Evolutionary conservation across 1,140 invertebrate genomes (phyloP), one percentile per base, ranked within the genome.

Genomic region (Aphelinus certus): DNA sequence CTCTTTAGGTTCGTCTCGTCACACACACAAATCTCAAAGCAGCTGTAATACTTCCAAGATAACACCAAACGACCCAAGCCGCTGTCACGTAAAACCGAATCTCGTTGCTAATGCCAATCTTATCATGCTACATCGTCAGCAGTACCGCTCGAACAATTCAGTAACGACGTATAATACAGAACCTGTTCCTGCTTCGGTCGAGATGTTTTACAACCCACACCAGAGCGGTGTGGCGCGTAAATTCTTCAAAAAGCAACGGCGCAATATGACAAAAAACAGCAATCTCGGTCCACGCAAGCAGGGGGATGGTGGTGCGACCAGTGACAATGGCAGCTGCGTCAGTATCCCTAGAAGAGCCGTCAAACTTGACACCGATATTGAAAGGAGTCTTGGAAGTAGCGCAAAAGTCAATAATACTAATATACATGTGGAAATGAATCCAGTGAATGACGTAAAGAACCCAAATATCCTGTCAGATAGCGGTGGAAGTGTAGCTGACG

Each of bases 181-280:
- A 71, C 84, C 86, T 0, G 85, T 85, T 26, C 85, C 90, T 10
- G 81, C 90, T 74, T 89, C 91, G 2, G 92, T 93, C 0, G 93
- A 96, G 79, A 91, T 95, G 85, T 98, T 97, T 85, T 97, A 97
- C 81, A 97, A 98, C 88, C 95, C 95, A 0, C 94, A 95, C 81
- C 96, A 98, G 84, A 97, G 95, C 83, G 95, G 95, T 10, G 95
- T 96, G 1, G 96, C 96, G 0, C 91, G 95, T 76, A 96, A 95
- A 80, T 97, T 97, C 85, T 97, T 97, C 84, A 94, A 95, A 76
- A 96, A 95, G 81, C 95, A 96, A 82, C 90, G 93, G 45, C 90
- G 93, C 66, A 89, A 95, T 77, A 92, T 93, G 79, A 88, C 88
- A 80, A 93, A 93, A 5, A 78, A 78, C 81, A 95, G 93, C 83